Conservation (phyloP, 2,888 invertebrate species). For the Napeogenes inachia region DNA sequence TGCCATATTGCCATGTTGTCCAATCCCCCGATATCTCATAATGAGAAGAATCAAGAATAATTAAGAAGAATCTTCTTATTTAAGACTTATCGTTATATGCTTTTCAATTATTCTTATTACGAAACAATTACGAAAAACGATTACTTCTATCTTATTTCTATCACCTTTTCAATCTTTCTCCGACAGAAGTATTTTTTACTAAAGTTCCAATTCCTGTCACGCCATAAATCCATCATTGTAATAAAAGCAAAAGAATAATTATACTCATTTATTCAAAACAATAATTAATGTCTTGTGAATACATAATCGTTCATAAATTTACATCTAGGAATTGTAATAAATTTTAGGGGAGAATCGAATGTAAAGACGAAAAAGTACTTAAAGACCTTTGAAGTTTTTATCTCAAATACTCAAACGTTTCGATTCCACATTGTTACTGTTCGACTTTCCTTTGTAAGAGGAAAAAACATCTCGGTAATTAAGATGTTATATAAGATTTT, state of each 20-base stretch:
- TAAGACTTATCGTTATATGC: too few relatives aligned
- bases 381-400: constrained; percentile 4
- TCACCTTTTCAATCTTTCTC: too few relatives aligned
- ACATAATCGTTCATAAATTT: constrained; percentile 1
- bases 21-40: too few relatives aligned
- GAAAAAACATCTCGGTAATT: constrained; percentile 4
- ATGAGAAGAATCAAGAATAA: too few relatives aligned
- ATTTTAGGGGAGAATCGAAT: not conserved
- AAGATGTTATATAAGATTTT: constrained; percentile 7
- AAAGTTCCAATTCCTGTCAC: too few relatives aligned
- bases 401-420: constrained; percentile 1
- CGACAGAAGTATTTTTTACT: too few relatives aligned
- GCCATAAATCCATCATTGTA: too few relatives aligned
- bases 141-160: too few relatives aligned
- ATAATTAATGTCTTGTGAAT: not conserved
- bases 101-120: too few relatives aligned
- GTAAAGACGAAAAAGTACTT: not conserved
- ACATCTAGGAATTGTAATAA: not conserved
- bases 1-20: too few relatives aligned
- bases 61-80: too few relatives aligned
- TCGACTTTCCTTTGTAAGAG: not conserved
- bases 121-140: too few relatives aligned
- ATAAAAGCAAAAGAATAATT: not conserved
- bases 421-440: not conserved
- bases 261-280: not conserved